Evolutionary conservation across 2,888 invertebrate species (phyloP).

Genomic region (Buathra laborator): DNA sequence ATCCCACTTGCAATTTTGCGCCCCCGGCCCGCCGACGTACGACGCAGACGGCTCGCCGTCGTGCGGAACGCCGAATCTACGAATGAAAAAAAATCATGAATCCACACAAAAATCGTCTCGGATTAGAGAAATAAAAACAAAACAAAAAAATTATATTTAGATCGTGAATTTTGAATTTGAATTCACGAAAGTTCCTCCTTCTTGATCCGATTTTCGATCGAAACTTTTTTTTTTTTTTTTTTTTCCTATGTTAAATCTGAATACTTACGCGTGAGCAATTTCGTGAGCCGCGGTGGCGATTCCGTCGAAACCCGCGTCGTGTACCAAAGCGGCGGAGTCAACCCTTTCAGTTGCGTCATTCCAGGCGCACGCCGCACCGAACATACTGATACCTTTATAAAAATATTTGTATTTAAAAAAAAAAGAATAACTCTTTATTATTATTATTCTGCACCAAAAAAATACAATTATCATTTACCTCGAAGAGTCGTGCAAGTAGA

Average conservation of each 20-base stretch:
- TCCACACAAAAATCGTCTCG: too few species aligned
- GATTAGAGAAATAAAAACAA: too few species aligned
- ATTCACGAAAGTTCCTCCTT: too few species aligned
- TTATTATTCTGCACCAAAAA: background rate
- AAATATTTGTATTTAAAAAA: background rate
- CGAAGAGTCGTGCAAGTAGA: constrained; percentile 37
- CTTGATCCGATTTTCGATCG: too few species aligned
- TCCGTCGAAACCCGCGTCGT: constrained; percentile 60
- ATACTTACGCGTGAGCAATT: constrained; percentile 57
- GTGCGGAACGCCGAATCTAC: constrained; percentile 62
- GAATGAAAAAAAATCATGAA: background rate
- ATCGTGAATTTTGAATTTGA: too few species aligned
- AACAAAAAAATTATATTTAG: too few species aligned
- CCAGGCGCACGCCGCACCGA: constrained; percentile 60
- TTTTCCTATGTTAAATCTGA: too few species aligned
- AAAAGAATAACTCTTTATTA: background rate
- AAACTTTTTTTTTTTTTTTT: too few species aligned
- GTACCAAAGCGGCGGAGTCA: constrained; percentile 53
- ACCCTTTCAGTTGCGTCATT: constrained; percentile 36
- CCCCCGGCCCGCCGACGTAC: constrained; percentile 65
- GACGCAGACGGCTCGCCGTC: constrained; percentile 60
- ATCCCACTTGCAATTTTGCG: constrained; percentile 60
- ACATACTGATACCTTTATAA: constrained; percentile 53
- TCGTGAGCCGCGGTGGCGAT: constrained; percentile 64
- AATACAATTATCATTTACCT: constrained; percentile 30